Evolutionary conservation across 2,888 invertebrate genomes (phyloP).

Genomic region (Carabus problematicus): DNA sequence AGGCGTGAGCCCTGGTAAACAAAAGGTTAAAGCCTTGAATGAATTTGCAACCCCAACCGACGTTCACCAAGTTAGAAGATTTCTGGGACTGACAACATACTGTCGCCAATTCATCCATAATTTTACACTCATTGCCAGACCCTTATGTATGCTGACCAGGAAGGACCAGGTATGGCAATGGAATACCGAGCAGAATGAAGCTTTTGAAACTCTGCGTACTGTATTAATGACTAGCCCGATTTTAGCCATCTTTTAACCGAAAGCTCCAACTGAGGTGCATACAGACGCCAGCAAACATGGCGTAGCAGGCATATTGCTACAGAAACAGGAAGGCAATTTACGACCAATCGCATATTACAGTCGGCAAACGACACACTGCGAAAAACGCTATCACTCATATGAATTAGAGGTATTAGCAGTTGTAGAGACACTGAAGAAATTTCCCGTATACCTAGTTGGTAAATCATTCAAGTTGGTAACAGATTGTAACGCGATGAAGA

Average conservation of each 20-base stretch:
- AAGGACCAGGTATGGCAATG: conserved; percentile 42
- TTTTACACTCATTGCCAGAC: conserved; percentile 47
- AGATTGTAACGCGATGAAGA: conserved; percentile 46
- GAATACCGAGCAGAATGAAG: conserved; percentile 38
- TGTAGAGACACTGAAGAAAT: conserved; percentile 51
- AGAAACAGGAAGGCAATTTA: conserved; percentile 45
- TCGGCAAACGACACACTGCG: conserved; percentile 50
- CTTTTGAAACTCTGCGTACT: conserved; percentile 43
- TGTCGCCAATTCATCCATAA: conserved; percentile 45
- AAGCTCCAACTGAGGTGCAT: conserved; percentile 48
- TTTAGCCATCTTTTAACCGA: conserved; percentile 45
- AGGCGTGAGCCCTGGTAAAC: conserved; percentile 44
- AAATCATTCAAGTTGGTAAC: conserved; percentile 50
- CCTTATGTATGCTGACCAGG: conserved; percentile 46
- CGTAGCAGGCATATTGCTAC: conserved; percentile 49
- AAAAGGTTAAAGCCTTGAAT: conserved; percentile 43
- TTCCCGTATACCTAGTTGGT: conserved; percentile 52
- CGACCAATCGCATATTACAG: conserved; percentile 52
- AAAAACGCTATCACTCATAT: conserved; percentile 52
- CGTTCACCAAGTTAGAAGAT: conserved; percentile 44
- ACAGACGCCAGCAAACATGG: conserved; percentile 50
- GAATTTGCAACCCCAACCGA: conserved; percentile 45
- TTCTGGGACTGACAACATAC: conserved; percentile 47
- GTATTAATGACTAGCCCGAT: conserved; percentile 42
- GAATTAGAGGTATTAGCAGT: conserved; percentile 55